Base-by-base conservation (phyloP, 2,797 vertebrate genomes). In the Rhinophrynus dorsalis region DNA sequence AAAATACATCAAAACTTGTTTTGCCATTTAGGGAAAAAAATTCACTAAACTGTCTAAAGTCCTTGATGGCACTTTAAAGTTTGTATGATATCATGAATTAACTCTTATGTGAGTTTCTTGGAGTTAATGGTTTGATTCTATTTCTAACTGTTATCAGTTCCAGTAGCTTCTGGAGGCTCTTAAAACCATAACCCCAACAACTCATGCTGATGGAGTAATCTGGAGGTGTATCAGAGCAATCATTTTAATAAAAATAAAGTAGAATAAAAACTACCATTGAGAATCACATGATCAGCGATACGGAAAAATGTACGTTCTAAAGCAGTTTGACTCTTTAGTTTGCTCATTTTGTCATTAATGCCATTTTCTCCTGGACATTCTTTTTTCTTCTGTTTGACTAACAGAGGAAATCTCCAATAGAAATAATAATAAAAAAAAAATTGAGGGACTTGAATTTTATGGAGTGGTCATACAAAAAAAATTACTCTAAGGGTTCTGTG, bases 141-240 rank as follows among this genome's bases (percentile, higher is more conserved):
- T 61, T 52, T 73, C 55, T 44, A 48, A 51, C 62, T 73, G 62
- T 26, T 54, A 73, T 73, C 69, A 73, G 69, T 73, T 73, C 69
- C 61, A 73, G 69, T 54, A 73, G 69, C 54, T 73, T 66, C 27
- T 52, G 44, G n/a, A 21, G 27, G 62, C 51, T 52, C 54, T 66
- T 59, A 65, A 59, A 66, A 73, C 62, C 61, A 45, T 73, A 65
- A 73, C 69, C 69, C 61, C 62, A 54, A 66, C 69, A 73, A 59
- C 24, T 73, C 62, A 66, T 59, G 44, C 54, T 59, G 69, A 60
- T 42, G 52, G 61, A 35, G 54, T 73, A 66, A 73, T 60, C 61
- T 66, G 61, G 62, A 72, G 69, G 61, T 56, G 61, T 51, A 50
- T 51, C 69, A 42, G 61, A 66, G 54, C 61, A 27, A 60, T 73